Conservation (phyloP, 2,888 invertebrate species). For the Pasiphila rectangulata region DNA sequence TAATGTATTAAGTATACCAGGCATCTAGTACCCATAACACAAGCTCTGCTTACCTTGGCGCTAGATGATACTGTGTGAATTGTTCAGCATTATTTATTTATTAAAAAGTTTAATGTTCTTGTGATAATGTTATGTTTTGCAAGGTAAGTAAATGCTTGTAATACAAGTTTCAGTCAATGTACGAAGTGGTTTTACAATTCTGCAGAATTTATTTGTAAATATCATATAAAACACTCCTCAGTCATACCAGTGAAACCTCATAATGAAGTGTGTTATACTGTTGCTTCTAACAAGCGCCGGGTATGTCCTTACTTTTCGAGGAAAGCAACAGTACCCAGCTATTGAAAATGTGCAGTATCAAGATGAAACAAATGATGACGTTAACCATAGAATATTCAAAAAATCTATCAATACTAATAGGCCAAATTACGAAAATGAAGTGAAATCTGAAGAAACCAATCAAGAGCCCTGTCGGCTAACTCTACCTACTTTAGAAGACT, state of each 20-base stretch:
- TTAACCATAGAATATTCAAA: conserved; percentile 16
- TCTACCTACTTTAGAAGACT: conserved; percentile 20
- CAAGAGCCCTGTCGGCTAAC: conserved; percentile 23
- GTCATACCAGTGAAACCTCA: conserved; percentile 20
- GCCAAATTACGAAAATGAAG: conserved; percentile 2
- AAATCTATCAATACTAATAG: conserved; percentile 17
- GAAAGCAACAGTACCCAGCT: neutral
- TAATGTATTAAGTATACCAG: too few species aligned
- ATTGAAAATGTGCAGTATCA: conserved; percentile 1
- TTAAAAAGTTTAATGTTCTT: too few species aligned
- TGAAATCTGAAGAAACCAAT: conserved; percentile 7
- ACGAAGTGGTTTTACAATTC: conserved; percentile 24
- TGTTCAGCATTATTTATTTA: neutral
- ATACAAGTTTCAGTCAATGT: conserved; percentile 17
- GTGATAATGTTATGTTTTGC: too few species aligned
- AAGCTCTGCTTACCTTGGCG: too few species aligned
- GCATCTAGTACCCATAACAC: too few species aligned
- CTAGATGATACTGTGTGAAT: neutral
- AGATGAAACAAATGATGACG: conserved; percentile 3
- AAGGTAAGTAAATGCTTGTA: neutral
- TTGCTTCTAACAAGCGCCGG: conserved; percentile 15
- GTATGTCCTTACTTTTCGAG: conserved; percentile 9
- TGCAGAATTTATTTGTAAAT: conserved; percentile 21
- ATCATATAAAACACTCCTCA: conserved; percentile 30
- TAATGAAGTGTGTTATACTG: conserved; percentile 25